A percentile compares a stretch with the other conserved stretches of the same genome.
Conservation (phyloP, 1,140 invertebrate species). For the Chironomus striatipennis region DNA sequence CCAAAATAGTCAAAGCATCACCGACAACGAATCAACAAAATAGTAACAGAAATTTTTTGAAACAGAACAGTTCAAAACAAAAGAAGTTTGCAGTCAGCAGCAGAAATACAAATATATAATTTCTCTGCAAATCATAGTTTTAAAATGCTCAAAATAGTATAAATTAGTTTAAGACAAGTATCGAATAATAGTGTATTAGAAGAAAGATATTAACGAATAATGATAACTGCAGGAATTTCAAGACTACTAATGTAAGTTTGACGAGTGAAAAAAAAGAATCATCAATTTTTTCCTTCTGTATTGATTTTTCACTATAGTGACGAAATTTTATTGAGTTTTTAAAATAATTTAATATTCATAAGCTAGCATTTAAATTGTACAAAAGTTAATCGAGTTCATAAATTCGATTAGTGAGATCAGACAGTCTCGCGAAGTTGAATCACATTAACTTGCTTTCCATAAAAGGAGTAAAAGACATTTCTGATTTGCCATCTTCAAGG, state of each 20-base stretch:
- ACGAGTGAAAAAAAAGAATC: neutral
- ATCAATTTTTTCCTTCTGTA: neutral
- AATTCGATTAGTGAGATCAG: neutral
- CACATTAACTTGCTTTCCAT: neutral
- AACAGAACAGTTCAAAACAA: no score
- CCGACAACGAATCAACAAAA: no score
- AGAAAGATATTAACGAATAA: neutral
- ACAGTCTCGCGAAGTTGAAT: neutral
- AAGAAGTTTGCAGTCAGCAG: no score
- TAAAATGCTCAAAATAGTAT: conserved; percentile 15
- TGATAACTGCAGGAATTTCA: conserved; percentile 4
- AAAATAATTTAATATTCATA: neutral
- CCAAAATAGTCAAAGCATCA: no score
- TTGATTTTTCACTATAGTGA: neutral
- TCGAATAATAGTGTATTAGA: neutral
- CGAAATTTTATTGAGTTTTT: neutral
- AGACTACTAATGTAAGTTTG: neutral
- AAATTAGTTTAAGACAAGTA: neutral
- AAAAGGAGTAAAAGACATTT: neutral
- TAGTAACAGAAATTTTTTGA: no score
- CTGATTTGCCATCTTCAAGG: conserved; percentile 7
- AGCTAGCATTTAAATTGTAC: neutral
- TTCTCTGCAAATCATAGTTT: neutral
- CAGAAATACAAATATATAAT: no score
- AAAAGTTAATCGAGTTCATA: neutral